Conservation (phyloP, 2,113 vertebrate species). For the Chaetops frenatus region DNA sequence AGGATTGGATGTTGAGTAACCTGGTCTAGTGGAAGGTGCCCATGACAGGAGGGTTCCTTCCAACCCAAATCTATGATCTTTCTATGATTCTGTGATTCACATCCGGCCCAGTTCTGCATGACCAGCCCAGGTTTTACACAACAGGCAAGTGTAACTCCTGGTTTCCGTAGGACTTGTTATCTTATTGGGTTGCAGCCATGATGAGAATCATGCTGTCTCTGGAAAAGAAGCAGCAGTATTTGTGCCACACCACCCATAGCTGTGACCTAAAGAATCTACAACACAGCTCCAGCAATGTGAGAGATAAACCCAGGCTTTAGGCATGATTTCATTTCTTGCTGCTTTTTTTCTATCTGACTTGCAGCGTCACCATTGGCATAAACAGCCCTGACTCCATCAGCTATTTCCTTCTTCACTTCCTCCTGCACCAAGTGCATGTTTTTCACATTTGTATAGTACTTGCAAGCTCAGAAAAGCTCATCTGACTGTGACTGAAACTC, state of each 20-base stretch:
- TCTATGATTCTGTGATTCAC: background rate
- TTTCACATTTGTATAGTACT: conserved; percentile 53
- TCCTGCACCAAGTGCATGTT: conserved; percentile 14
- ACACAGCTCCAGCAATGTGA: background rate
- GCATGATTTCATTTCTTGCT: conserved; percentile 19
- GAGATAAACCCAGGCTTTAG: background rate
- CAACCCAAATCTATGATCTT: background rate
- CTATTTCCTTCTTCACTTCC: conserved; percentile 62
- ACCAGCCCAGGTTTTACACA: background rate
- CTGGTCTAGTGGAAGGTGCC: background rate
- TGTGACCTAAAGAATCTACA: background rate
- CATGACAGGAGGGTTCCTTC: background rate
- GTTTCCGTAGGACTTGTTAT: background rate
- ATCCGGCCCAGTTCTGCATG: background rate
- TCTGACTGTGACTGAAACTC: conserved; percentile 51
- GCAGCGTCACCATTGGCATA: conserved; percentile 59
- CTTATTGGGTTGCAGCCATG: background rate
- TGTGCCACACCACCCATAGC: background rate
- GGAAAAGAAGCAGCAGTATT: fast-evolving
- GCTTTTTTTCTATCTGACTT: conserved; percentile 30
- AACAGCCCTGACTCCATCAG: conserved; percentile 44
- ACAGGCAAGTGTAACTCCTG: background rate
- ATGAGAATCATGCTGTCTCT: background rate
- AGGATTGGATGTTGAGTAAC: background rate
- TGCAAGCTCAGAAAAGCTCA: conserved; percentile 57